Evolutionary conservation across 2,888 invertebrate genomes (phyloP).

Genomic region (Luperina nickerlii): DNA sequence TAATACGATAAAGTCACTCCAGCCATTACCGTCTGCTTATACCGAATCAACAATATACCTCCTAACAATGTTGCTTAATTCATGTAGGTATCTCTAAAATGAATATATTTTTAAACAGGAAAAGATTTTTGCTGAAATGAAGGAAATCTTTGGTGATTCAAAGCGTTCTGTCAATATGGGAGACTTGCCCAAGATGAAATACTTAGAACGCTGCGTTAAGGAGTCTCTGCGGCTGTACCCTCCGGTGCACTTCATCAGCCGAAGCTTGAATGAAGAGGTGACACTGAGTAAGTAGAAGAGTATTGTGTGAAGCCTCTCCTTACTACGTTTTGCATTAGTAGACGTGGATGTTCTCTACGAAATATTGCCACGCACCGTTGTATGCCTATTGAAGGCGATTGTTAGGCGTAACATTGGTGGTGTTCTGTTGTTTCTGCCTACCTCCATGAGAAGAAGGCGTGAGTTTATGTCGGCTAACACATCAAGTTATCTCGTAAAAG

Average conservation of each 20-base stretch:
- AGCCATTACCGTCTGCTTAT: not conserved
- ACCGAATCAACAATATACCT: not conserved
- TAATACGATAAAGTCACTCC: no score
- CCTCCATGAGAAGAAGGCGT: no score
- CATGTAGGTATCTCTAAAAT: not conserved
- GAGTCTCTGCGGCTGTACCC: conserved; percentile 92
- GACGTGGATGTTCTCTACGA: not conserved
- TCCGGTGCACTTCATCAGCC: conserved; percentile 92
- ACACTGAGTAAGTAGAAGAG: conserved; percentile 85
- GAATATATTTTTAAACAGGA: conserved; percentile 80
- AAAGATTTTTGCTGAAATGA: conserved; percentile 91
- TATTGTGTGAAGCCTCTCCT: not conserved
- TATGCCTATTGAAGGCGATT: not conserved
- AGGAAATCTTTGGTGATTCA: conserved; percentile 91
- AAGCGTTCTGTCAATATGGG: conserved; percentile 91
- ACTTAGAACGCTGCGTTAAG: conserved; percentile 93
- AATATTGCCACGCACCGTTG: not conserved
- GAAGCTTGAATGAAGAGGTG: conserved; percentile 90
- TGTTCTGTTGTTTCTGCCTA: not conserved
- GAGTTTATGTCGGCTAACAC: not conserved
- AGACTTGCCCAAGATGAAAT: conserved; percentile 91
- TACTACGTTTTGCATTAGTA: not conserved
- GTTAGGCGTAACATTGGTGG: not conserved
- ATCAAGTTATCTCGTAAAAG: not conserved
- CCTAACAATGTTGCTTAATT: not conserved